Conservation (phyloP, 2,797 vertebrate genomes). For the Oryzias dopingdopingensis region DNA sequence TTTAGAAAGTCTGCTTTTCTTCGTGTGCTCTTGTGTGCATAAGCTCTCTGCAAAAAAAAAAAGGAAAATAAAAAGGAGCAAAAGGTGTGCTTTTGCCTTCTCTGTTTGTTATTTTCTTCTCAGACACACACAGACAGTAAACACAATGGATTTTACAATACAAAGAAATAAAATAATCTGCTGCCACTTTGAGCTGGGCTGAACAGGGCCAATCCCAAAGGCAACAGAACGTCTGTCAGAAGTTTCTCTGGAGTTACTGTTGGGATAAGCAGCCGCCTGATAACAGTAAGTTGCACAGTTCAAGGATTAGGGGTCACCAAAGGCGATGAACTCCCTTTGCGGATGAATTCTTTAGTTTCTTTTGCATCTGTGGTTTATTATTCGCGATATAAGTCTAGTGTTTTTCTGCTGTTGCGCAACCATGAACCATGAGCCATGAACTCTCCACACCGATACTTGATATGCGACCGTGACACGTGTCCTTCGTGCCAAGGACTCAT, state of each 20-base stretch:
- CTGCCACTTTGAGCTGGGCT: constrained; percentile 62
- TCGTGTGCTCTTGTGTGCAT: constrained; percentile 29
- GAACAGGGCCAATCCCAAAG: constrained; percentile 62
- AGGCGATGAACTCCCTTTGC: constrained; percentile 17
- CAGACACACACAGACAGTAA: constrained; percentile 49
- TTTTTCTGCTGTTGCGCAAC: constrained; percentile 25
- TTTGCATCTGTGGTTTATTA: constrained; percentile 38
- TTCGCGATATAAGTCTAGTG: constrained; percentile 27
- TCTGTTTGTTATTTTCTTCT: constrained; percentile 24
- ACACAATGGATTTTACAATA: constrained; percentile 61
- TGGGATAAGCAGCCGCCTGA: constrained; percentile 44
- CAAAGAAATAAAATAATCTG: constrained; percentile 63
- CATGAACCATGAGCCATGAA: constrained; percentile 30
- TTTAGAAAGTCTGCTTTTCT: constrained; percentile 36
- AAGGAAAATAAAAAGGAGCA: constrained; percentile 26
- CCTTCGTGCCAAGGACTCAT: constrained; percentile 12
- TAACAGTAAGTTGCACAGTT: constrained; percentile 52
- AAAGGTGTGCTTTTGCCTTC: constrained; percentile 31
- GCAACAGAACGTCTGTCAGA: constrained; percentile 54
- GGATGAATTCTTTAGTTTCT: constrained; percentile 34
- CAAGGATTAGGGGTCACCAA: constrained; percentile 20
- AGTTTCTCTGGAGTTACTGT: constrained; percentile 45
- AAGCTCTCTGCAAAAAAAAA: constrained; percentile 50
- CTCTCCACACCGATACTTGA: constrained; percentile 10
- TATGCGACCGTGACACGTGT: constrained; percentile 24